Evolutionary conservation across 2,797 vertebrate species (phyloP), one percentile per base, ranked within the genome.

Genomic region (Pagetopsis macropterus): DNA sequence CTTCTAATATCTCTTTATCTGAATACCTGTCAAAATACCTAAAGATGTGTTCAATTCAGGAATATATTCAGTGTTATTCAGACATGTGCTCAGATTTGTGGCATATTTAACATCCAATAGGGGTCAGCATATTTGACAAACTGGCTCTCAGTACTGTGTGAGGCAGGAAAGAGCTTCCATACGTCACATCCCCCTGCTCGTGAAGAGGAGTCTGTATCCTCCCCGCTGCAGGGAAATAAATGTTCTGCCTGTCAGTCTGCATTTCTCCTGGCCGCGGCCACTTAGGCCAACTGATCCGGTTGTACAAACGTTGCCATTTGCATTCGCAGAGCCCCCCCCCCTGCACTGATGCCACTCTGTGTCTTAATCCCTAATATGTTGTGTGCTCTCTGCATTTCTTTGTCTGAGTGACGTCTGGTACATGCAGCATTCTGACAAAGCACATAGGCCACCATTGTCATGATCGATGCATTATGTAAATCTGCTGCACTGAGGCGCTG

Each of bases 231-330:
- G 76, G 68, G 60, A 80, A 90, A 88, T 41, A 56, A 75, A 91
- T 90, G 76, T 92, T 91, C 83, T 88, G 87, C 84, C 76, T 89
- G 89, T 92, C 89, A 87, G 70, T 92, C 89, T 88, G 79, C 72
- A 62, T 89, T 84, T 88, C 78, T 87, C 52, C 81, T 59, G 68
- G 72, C 80, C 78, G 75, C 54, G 59, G 76, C 75, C 87, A 87
- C 79, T 90, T 71, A 87, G 80, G 70, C 82, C 86, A 85, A 70
- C 82, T 84, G 87, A 88, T 84, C 77, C 72, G 64, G 75, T 84
- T 63, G 81, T 80, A 75, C 78, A 77, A 82, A 91, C 84, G 81
- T 91, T 90, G 84, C 74, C 79, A 87, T 89, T 90, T 89, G 85
- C 86, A 89, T 90, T 76, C 83, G 79, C 82, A 85, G 79, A 75